These are phyloP conservation scores for Pterostichus madidus DNA, from an alignment of 2,888 invertebrate genomes.

Conservation along the genomic window DNA sequence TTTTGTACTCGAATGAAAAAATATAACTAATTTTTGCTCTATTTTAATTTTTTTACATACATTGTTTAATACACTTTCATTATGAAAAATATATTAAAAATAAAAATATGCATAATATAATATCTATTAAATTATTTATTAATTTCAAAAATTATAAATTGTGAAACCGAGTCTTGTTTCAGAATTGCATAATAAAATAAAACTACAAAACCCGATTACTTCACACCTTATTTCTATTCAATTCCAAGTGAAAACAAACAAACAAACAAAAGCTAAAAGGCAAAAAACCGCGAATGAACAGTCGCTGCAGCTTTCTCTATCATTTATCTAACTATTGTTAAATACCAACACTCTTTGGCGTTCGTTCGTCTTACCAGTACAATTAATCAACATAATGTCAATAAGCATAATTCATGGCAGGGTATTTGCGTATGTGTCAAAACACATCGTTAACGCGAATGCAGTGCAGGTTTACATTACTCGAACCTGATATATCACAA, in stretches of 20 bases:
- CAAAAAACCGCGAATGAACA: conserved; percentile 14
- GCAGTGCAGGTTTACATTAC: not conserved
- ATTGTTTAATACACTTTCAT: not conserved
- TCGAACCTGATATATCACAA: conserved; percentile 28
- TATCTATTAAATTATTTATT: not conserved
- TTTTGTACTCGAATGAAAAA: too few species aligned
- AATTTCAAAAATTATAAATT: not conserved
- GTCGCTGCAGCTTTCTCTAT: conserved; percentile 27
- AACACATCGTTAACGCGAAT: conserved; percentile 48
- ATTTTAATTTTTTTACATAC: not conserved
- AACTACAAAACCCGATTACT: not conserved
- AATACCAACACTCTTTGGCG: conserved; percentile 19
- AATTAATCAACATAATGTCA: conserved; percentile 50
- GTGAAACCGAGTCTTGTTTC: not conserved
- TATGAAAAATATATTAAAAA: not conserved
- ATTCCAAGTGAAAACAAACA: conserved; percentile 11
- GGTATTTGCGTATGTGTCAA: conserved; percentile 37
- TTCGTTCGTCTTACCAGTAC: conserved; percentile 18
- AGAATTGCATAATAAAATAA: not conserved
- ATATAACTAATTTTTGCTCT: too few species aligned
- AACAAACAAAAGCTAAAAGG: conserved; percentile 29
- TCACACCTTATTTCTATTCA: conserved; percentile 22
- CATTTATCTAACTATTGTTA: conserved; percentile 48
- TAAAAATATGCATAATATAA: not conserved
- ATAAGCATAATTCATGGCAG: conserved; percentile 21